Base-by-base conservation (phyloP, 2,888 invertebrate genomes). In the Lasioglossum marginatum region DNA sequence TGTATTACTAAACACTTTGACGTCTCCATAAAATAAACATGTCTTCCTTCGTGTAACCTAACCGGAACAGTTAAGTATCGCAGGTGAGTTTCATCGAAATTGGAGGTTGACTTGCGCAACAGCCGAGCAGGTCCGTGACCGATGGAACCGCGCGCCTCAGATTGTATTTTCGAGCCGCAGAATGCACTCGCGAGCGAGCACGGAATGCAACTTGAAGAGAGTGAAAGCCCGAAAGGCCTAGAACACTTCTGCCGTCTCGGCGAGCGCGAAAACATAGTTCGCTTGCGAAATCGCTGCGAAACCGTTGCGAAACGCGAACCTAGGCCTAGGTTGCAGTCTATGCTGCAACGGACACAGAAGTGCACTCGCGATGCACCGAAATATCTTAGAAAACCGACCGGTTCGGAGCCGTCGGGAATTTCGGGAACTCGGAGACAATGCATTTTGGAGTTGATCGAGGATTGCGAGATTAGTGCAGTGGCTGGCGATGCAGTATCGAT, bases 191-290 rank as follows among this genome's bases (percentile, higher is more conserved):
- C 68, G 68, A 70, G 37, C 70, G 70, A 70, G 70, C 71, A 34
- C 31, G 31, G 66, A 66, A 66, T 66, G 66, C 66, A 66, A 34
- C 34, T 31, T 31, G 66, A 66, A 66, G 66, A 66, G 66, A 66
- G 66, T 66, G 66, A 66, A 66, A 66, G 66, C 66, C 19, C 66
- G 66, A 66, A 31, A 66, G 66, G 19, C 66, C 66, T 66, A 66
- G 66, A 66, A 66, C 66, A 66, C 66, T 66, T 66, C 66, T 66
- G 66, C 66, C 66, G 66, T 16, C 66, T 31, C 34, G 23, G 23
- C 66, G 66, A 66, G 34, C 19, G 66, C 66, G 34, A 34, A 66
- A 66, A 66, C 66, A 66, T 31, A 34, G 63, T 34, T 31, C 66
- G 66, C 66, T 66, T 66, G 66, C 34, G 66, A 34, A 66, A 66